Evolutionary conservation across 2,113 vertebrate species (phyloP).

Genomic region (Meles meles): DNA sequence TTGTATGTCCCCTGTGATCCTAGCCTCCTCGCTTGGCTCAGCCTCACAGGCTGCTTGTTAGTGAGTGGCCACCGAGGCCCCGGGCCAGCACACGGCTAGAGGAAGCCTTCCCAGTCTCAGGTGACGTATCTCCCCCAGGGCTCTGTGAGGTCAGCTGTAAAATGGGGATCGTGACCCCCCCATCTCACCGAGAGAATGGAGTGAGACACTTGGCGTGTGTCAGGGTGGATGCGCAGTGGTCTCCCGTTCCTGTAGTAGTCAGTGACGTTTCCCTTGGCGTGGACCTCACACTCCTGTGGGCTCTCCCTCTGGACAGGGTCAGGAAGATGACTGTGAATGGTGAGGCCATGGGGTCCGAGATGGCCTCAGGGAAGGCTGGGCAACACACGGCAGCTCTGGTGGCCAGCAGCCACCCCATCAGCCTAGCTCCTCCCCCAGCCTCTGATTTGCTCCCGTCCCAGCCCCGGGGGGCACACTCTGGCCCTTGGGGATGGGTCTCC

Average conservation of each 20-base stretch:
- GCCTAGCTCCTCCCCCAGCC: neutral
- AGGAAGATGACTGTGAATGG: neutral
- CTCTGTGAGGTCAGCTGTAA: neutral
- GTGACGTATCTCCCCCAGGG: neutral
- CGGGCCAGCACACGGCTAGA: neutral
- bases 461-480: neutral
- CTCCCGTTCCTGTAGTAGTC: neutral
- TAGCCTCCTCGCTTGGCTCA: neutral
- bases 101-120: neutral
- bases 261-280: neutral
- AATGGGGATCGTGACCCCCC: neutral
- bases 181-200: neutral
- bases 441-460: neutral
- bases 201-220: neutral
- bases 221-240: too few species aligned
- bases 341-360: neutral
- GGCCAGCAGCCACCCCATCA: constrained; percentile 61
- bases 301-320: neutral
- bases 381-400: constrained; percentile 58
- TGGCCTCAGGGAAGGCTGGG: neutral
- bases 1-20: neutral
- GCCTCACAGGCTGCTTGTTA: neutral
- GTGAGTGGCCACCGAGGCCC: neutral
- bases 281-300: neutral
- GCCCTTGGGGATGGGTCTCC: neutral